A percentile compares a stretch with the other conserved stretches of the same genome.
These are phyloP conservation scores for Oreonectes daqikongensis DNA, from an alignment of 2,797 vertebrate genomes.

Conservation along the genomic window DNA sequence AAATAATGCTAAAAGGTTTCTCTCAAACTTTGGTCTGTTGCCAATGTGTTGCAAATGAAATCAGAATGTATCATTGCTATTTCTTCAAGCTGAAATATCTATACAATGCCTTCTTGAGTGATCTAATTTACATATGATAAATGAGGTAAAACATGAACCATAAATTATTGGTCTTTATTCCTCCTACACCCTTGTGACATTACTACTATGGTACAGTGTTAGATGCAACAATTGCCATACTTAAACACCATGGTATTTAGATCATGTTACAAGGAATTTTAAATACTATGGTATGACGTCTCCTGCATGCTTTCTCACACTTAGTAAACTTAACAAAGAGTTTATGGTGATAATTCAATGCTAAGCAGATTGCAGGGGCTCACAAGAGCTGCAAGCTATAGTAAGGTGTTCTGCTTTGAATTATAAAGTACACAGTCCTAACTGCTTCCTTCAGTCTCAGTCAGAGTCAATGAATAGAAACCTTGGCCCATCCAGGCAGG, in stretches of 20 bases:
- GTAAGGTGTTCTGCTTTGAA: conserved; percentile 18
- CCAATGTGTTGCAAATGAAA: neutral
- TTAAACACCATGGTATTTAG: neutral
- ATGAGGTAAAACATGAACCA: neutral
- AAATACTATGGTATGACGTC: neutral
- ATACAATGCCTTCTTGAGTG: neutral
- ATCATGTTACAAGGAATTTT: neutral
- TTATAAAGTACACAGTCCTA: neutral
- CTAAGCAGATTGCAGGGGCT: conserved; percentile 18
- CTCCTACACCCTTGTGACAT: neutral
- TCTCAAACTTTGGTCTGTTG: neutral
- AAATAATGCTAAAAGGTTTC: neutral
- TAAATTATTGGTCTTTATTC: neutral
- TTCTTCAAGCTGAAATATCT: neutral
- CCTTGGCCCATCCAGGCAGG: conserved; percentile 5
- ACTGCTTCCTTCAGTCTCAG: conserved; percentile 9
- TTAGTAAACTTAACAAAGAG: neutral
- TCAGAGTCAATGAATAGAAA: neutral
- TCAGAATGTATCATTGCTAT: neutral
- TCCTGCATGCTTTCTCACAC: neutral
- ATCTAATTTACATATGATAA: neutral
- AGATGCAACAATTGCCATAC: too few species aligned
- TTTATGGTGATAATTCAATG: conserved; percentile 23
- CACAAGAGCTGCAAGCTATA: neutral
- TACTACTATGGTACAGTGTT: too few species aligned